Conservation (phyloP, 1,140 invertebrate species). For the Drosophila yakuba region DNA sequence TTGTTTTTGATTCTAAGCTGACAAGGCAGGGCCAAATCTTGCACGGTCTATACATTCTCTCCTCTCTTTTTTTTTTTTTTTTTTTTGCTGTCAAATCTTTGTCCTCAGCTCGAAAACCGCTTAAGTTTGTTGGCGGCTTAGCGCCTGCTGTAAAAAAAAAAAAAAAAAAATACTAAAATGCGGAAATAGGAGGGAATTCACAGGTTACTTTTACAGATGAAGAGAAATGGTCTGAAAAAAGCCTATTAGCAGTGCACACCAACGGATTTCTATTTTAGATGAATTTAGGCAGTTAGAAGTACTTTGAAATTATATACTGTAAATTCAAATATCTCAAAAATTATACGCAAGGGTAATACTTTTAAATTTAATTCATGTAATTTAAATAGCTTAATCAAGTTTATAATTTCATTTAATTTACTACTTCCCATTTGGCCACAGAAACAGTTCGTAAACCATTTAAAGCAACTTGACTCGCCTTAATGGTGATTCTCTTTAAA, state of each 20-base stretch:
- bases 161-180: conserved; percentile 1
- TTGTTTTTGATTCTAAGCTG: conserved; percentile 76
- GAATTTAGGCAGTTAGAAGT: too few species aligned
- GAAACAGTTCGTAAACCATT: conserved; percentile 5
- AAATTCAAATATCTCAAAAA: too few species aligned
- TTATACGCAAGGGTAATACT: too few species aligned
- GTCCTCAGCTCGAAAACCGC: conserved; percentile 35
- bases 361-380: too few species aligned
- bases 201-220: conserved; percentile 1
- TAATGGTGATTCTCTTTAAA: conserved; percentile 32
- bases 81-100: conserved; percentile 48
- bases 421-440: too few species aligned
- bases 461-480: conserved; percentile 19
- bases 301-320: too few species aligned
- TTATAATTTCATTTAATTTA: too few species aligned
- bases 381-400: too few species aligned
- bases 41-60: conserved; percentile 16
- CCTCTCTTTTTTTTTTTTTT: conserved; percentile 8
- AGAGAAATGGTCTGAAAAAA: neutral
- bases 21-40: conserved; percentile 42
- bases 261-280: too few species aligned
- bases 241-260: conserved; percentile 10
- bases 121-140: conserved; percentile 60
- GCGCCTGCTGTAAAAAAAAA: neutral
- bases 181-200: conserved; percentile 4